Base-by-base conservation (phyloP, 2,797 vertebrate genomes). In the Hemitrygon akajei region DNA sequence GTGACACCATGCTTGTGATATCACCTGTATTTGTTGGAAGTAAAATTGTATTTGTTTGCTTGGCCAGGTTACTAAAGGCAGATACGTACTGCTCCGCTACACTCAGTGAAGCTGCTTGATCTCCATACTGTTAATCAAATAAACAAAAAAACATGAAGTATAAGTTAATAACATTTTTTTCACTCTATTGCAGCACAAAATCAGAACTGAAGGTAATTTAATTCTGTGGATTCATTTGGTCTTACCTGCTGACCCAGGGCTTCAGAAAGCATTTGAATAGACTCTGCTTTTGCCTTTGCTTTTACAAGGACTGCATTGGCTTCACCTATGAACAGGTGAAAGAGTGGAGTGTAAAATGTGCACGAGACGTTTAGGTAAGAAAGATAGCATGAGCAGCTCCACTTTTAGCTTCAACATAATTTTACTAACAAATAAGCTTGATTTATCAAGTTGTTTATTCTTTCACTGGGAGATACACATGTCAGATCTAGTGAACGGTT, bases 31-130 rank as follows among this genome's bases (percentile, higher is more conserved):
- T 99, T 60, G 98, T 95, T 0, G 99, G 99, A 94, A 99, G 97
- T 9, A 99, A 96, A 94, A 99, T 92, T 0, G 99, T 99, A 96
- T 99, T 99, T 94, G 98, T 97, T 94, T 98, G 97, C 95, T 99
- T 98, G 93, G 98, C 98, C 93, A 99, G 97, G 94, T 98, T 98
- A 94, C 98, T 98, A 97, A 99, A 99, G 0, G 98, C 98, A 0
- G 94, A 96, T 94, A 99, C 98, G 0, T 99, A 99, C 95, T 99
- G 98, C 95, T 99, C 98, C 0, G 99, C 99, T 94, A 99, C 97
- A 0, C 96, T 97, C 0, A 99, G 96, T 0, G 98, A 99, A 5
- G 98, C 99, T 0, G 99, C 98, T 0, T 98, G 97, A 0, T 97
- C 96, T 95, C 98, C 98, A 0, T 98, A 98, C 98, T 99, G 95